Conservation (phyloP, 2,888 invertebrate genomes). For the Tholera decimalis region DNA sequence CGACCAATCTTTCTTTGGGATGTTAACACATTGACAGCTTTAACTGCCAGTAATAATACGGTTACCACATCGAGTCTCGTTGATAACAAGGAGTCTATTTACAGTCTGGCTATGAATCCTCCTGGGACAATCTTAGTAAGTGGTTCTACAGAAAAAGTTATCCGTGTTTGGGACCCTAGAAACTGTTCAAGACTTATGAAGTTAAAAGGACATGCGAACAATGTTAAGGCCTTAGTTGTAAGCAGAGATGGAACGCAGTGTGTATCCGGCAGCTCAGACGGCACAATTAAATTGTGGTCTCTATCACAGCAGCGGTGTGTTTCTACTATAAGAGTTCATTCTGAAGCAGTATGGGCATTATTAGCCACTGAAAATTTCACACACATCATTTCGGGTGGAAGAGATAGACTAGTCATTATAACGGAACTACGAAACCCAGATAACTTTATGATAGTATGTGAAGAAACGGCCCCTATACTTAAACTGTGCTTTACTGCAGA, state of each 20-base stretch:
- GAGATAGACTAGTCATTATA: conserved; percentile 98
- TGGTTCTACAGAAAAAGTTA: conserved; percentile 98
- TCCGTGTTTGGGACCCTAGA: conserved; percentile 99
- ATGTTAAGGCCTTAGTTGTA: conserved; percentile 98
- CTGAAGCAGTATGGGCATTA: conserved; percentile 99
- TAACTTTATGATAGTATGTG: conserved; percentile 96
- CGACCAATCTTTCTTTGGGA: conserved; percentile 99
- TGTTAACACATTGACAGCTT: conserved; percentile 98
- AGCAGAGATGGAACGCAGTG: conserved; percentile 99
- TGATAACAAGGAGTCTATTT: conserved; percentile 99
- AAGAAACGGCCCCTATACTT: conserved; percentile 96
- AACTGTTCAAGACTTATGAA: conserved; percentile 98
- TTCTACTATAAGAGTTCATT: conserved; percentile 98
- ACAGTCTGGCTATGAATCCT: conserved; percentile 99
- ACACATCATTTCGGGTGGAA: conserved; percentile 98
- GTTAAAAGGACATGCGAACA: conserved; percentile 98
- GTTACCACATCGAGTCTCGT: conserved; percentile 99
- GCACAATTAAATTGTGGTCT: conserved; percentile 99
- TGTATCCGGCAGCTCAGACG: conserved; percentile 99
- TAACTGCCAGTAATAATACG: conserved; percentile 99
- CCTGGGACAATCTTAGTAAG: conserved; percentile 98
- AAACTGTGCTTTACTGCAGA: conserved; percentile 89
- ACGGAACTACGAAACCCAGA: conserved; percentile 97
- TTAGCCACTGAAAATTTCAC: conserved; percentile 98
- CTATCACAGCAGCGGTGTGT: conserved; percentile 98